Evolutionary conservation across 1,140 invertebrate species (phyloP).

Genomic region (Drosophila elegans): DNA sequence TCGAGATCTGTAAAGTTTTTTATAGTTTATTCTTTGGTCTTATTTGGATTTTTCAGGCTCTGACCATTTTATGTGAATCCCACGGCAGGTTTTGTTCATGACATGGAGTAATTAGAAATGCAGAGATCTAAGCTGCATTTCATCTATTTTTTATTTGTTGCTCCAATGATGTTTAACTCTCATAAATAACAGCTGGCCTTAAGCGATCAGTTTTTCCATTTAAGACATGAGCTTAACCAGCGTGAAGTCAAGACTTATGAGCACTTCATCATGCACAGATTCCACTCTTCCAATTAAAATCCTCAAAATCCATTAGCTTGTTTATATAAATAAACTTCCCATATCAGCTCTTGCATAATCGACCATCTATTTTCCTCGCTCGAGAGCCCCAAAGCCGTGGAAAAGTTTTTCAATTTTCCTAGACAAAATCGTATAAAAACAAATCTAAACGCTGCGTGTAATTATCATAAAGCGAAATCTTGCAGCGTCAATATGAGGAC

Average conservation of each 20-base stretch:
- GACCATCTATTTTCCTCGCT: constrained; percentile 56
- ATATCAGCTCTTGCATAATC: constrained; percentile 69
- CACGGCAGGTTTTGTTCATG: constrained; percentile 28
- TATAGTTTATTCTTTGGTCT: constrained; percentile 6
- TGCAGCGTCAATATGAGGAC: constrained; percentile 70
- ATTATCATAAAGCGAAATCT: constrained; percentile 80
- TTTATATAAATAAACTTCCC: constrained; percentile 32
- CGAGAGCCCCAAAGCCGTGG: constrained; percentile 3
- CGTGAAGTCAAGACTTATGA: constrained; percentile 11
- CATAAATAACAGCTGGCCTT: neutral
- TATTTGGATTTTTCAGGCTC: neutral
- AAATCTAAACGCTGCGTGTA: constrained; percentile 62
- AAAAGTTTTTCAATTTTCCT: constrained; percentile 76
- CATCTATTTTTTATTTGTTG: neutral
- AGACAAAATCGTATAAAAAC: constrained; percentile 65
- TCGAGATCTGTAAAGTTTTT: constrained; percentile 29
- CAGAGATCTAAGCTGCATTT: neutral
- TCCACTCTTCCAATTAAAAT: constrained; percentile 26
- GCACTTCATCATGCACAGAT: constrained; percentile 9
- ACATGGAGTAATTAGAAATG: constrained; percentile 12
- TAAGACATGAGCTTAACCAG: neutral
- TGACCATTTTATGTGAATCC: constrained; percentile 11
- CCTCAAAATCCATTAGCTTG: constrained; percentile 56
- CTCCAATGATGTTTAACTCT: neutral
- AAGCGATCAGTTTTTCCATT: neutral